Evolutionary conservation across 2,797 vertebrate species (phyloP).

Genomic region (Alosa sapidissima): DNA sequence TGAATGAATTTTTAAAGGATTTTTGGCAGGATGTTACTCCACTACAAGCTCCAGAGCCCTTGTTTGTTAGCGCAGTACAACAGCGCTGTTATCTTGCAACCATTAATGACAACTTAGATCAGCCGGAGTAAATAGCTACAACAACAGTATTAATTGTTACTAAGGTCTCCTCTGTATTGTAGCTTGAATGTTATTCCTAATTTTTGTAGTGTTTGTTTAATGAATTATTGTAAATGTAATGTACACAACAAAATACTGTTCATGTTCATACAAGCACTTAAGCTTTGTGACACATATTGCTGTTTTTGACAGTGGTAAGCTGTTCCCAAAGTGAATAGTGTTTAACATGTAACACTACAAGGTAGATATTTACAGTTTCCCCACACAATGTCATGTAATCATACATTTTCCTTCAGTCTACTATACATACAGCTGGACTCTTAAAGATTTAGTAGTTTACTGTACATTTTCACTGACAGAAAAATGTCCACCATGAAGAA

Average conservation of each 20-base stretch:
- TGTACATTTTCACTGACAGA: conserved; percentile 28
- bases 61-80: neutral
- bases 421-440: neutral
- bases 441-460: conserved; percentile 41
- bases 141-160: no score
- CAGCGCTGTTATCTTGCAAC: neutral
- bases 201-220: no score
- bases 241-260: neutral
- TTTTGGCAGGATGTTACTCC: neutral
- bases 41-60: neutral
- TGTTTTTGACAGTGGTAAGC: neutral
- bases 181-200: no score
- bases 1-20: neutral
- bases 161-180: no score
- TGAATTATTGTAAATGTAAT: no score
- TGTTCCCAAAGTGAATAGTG: neutral
- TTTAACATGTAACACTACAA: neutral
- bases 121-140: neutral
- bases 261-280: neutral
- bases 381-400: neutral
- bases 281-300: neutral
- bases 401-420: neutral
- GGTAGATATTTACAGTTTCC: neutral
- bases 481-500: no score
- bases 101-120: neutral